Conservation (phyloP, 2,113 vertebrate genomes). For the Ploceus nigricollis region DNA sequence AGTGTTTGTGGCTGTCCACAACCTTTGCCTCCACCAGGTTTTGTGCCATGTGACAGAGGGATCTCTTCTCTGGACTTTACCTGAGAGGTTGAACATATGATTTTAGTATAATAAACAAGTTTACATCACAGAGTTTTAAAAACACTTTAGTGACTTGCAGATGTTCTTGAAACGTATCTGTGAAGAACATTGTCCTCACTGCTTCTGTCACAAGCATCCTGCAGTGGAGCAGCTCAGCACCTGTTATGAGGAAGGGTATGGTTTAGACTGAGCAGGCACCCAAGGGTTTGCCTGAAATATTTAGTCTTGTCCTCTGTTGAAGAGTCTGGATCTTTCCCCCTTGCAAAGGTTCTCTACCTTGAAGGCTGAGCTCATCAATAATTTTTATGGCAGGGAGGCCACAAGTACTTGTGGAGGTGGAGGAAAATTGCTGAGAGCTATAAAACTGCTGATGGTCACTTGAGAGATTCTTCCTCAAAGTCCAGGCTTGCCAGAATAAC, state of each 20-base stretch:
- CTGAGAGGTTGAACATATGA: neutral
- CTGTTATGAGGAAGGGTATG: neutral
- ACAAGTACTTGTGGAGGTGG: neutral
- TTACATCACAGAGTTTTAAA: neutral
- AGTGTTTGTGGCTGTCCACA: neutral
- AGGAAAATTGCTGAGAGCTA: neutral
- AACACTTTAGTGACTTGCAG: neutral
- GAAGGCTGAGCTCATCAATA: neutral
- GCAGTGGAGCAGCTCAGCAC: neutral
- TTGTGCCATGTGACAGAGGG: neutral
- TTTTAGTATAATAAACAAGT: neutral
- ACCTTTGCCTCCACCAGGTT: neutral
- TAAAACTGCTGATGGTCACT: neutral
- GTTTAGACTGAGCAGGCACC: neutral
- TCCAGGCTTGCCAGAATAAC: neutral
- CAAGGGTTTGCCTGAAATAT: neutral
- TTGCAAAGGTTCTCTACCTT: neutral
- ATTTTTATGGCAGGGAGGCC: neutral
- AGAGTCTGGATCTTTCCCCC: neutral
- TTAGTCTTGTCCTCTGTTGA: neutral
- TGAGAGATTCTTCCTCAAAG: neutral
- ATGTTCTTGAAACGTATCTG: neutral
- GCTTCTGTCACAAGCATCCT: neutral
- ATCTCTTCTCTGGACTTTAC: neutral
- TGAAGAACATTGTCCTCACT: neutral